These are phyloP conservation scores for Selene dorsalis DNA, from an alignment of 2,797 vertebrate genomes.

Conservation along the genomic window DNA sequence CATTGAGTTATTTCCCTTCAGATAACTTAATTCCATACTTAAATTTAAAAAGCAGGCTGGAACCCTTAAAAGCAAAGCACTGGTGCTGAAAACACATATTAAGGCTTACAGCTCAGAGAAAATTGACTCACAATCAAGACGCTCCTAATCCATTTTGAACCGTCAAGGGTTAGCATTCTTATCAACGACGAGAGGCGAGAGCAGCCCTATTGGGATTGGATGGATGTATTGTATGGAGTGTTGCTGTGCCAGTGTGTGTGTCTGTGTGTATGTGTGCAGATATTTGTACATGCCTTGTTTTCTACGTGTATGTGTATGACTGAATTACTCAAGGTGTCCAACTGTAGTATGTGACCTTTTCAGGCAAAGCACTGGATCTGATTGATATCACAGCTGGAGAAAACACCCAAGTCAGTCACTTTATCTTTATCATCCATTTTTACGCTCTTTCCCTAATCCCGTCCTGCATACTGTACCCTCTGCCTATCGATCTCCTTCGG, in stretches of 20 bases:
- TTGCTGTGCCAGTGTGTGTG: conserved; percentile 1
- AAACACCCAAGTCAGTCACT: conserved; percentile 32
- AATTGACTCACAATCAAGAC: conserved; percentile 75
- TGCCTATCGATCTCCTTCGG: conserved; percentile 48
- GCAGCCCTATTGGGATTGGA: conserved; percentile 45
- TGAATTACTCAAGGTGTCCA: conserved; percentile 41
- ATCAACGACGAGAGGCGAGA: conserved; percentile 48
- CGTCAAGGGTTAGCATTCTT: conserved; percentile 62
- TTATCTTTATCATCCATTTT: conserved; percentile 54
- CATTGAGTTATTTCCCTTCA: conserved; percentile 58
- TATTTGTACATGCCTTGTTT: conserved; percentile 36
- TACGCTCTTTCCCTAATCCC: conserved; percentile 35
- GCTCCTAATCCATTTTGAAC: conserved; percentile 70
- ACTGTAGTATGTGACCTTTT: conserved; percentile 56
- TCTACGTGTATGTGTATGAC: conserved; percentile 20
- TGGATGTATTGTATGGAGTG: conserved; percentile 20
- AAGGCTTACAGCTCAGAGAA: conserved; percentile 70
- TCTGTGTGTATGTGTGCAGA: neutral
- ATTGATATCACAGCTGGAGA: conserved; percentile 41
- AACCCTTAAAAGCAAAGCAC: conserved; percentile 73
- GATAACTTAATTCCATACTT: conserved; percentile 72
- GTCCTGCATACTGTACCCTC: conserved; percentile 14
- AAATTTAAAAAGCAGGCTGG: conserved; percentile 63
- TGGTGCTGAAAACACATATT: conserved; percentile 77
- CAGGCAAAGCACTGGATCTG: conserved; percentile 43